Conservation (phyloP, 2,797 vertebrate genomes). For the Squalus acanthias region DNA sequence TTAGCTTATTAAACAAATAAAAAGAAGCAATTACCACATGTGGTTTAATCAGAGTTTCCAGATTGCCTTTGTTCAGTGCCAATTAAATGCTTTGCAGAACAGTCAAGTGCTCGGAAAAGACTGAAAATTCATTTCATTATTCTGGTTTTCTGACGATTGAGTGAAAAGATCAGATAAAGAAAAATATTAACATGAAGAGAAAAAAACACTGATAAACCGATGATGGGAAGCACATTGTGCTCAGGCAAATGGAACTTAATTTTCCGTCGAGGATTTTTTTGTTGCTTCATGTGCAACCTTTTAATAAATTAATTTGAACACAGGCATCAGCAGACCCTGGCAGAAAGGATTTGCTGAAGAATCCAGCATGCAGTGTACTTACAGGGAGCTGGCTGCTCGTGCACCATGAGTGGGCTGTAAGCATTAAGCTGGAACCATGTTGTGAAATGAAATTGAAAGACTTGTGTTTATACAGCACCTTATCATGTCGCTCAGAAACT, state of each 20-base stretch:
- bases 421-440: slow-evolving; percentile 5
- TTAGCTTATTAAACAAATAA: slow-evolving; percentile 17
- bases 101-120: background rate
- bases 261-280: background rate
- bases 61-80: background rate
- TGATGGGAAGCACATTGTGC: background rate
- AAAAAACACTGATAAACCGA: background rate
- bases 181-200: background rate
- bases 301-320: background rate
- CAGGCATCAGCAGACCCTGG: background rate
- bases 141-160: background rate
- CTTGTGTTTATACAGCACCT: background rate
- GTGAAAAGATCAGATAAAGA: slow-evolving; percentile 7
- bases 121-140: background rate
- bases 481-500: slow-evolving; percentile 24
- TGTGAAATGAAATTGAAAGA: slow-evolving; percentile 1
- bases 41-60: background rate
- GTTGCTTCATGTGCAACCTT: background rate
- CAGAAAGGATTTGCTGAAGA: background rate
- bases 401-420: background rate
- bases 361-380: background rate
- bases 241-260: background rate
- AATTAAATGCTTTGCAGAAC: background rate
- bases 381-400: background rate
- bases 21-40: background rate